phyloP scores from a whole-genome alignment of 2,797 vertebrate species.

The Dendrocincla fuliginosa region DNA sequence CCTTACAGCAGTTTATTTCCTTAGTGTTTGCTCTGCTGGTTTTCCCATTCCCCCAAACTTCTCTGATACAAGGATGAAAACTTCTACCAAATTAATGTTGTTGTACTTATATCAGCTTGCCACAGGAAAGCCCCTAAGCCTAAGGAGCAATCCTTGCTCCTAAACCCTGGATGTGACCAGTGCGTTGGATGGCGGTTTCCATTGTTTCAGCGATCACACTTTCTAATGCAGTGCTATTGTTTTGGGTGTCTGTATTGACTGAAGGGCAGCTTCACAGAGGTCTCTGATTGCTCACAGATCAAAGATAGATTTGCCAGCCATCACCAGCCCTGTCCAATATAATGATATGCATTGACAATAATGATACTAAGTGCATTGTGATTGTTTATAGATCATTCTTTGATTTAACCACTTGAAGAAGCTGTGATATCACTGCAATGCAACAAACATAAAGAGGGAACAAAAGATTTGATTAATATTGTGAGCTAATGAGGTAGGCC shows the following conservation, averaged over 20 bases:
- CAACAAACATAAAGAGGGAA: slow-evolving; percentile 65
- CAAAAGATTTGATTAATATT: slow-evolving; percentile 68
- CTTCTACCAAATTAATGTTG: not conserved
- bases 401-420: slow-evolving; percentile 49
- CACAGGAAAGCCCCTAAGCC: not conserved
- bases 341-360: slow-evolving; percentile 38
- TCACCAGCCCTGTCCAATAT: not conserved
- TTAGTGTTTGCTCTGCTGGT: not conserved
- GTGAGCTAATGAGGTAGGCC: slow-evolving; percentile 56
- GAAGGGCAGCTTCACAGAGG: not conserved
- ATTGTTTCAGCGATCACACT: not conserved
- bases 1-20: not conserved
- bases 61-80: not conserved
- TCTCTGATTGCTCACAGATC: not conserved
- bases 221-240: not conserved
- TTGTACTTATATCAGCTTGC: not conserved
- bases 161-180: not conserved
- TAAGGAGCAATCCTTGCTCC: not conserved
- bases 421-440: slow-evolving; percentile 28
- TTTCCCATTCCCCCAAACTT: not conserved
- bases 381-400: slow-evolving; percentile 49
- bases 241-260: not conserved
- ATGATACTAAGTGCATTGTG: slow-evolving; percentile 5
- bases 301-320: not conserved
- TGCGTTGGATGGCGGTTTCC: not conserved